phyloP scores from a whole-genome alignment of 2,797 vertebrate species.

The Philypnodon macrostomus region DNA sequence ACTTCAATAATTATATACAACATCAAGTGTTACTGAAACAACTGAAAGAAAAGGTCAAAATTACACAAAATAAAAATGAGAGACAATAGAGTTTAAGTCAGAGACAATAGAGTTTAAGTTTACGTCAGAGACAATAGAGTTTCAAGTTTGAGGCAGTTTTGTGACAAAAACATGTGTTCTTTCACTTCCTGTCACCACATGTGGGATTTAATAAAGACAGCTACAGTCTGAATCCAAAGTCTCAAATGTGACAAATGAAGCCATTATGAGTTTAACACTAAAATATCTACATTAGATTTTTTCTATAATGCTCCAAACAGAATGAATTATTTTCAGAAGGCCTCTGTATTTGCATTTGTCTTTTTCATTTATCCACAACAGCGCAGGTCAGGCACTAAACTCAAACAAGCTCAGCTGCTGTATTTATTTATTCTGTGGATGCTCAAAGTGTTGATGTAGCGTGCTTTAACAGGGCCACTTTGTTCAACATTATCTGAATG shows the following conservation, averaged over 20 bases:
- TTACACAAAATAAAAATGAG: conserved; percentile 23
- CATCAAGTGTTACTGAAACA: conserved; percentile 54
- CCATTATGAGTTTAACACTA: conserved; percentile 29
- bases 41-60: conserved; percentile 40
- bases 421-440: conserved; percentile 30
- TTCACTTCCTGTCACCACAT: conserved; percentile 40
- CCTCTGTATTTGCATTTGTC: conserved; percentile 41
- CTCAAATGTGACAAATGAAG: conserved; percentile 38
- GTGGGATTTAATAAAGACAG: conserved; percentile 37
- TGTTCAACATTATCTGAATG: conserved; percentile 17
- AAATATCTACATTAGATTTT: conserved; percentile 25
- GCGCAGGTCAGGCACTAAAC: conserved; percentile 55
- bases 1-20: conserved; percentile 70
- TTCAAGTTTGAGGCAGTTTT: conserved; percentile 78
- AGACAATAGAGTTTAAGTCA: conserved; percentile 60
- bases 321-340: conserved; percentile 34
- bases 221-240: conserved; percentile 30
- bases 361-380: conserved; percentile 26
- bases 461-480: conserved; percentile 18
- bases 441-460: conserved; percentile 20
- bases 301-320: conserved; percentile 31
- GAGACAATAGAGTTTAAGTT: conserved; percentile 55
- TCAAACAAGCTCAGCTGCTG: conserved; percentile 35
- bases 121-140: conserved; percentile 57
- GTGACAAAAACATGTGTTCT: conserved; percentile 26